phyloP scores from a whole-genome alignment of 2,888 invertebrate species.

The Laspeyria flexula region DNA sequence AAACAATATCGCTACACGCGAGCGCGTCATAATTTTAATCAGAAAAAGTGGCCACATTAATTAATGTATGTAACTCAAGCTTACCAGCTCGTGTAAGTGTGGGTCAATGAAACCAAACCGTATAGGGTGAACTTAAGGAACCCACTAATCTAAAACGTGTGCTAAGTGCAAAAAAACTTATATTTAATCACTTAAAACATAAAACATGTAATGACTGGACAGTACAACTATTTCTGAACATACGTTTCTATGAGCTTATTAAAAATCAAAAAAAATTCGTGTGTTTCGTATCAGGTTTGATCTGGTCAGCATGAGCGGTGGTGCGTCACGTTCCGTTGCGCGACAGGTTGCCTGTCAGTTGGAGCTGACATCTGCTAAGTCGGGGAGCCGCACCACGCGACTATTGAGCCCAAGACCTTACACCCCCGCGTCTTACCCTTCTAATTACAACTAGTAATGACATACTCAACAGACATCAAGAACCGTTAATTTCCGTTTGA shows the following conservation, averaged over 20 bases:
- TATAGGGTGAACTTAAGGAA: slow-evolving; percentile 54
- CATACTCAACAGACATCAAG: slow-evolving; percentile 72
- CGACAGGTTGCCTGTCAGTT: slow-evolving; percentile 85
- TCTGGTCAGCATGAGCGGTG: slow-evolving; percentile 71
- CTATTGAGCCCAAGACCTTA: slow-evolving; percentile 62
- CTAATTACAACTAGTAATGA: slow-evolving; percentile 69
- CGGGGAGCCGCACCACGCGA: slow-evolving; percentile 58
- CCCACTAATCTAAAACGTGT: slow-evolving; percentile 45
- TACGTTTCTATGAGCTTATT: slow-evolving; percentile 53
- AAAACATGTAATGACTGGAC: background rate
- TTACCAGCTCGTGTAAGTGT: slow-evolving; percentile 52
- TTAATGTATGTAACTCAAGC: slow-evolving; percentile 51
- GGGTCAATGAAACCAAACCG: slow-evolving; percentile 60
- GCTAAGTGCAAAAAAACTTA: no score
- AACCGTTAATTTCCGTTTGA: slow-evolving; percentile 83
- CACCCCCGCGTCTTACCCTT: slow-evolving; percentile 80
- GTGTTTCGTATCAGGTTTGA: slow-evolving; percentile 70
- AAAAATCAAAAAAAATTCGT: slow-evolving; percentile 71
- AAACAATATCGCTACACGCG: slow-evolving; percentile 77
- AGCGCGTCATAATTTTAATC: slow-evolving; percentile 69
- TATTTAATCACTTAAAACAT: background rate
- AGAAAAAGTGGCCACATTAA: slow-evolving; percentile 64
- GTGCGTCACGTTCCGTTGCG: slow-evolving; percentile 81
- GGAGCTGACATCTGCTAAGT: slow-evolving; percentile 76
- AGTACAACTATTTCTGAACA: slow-evolving; percentile 16